Conservation (phyloP, 2,797 vertebrate genomes). For the Poeciliopsis infans region DNA sequence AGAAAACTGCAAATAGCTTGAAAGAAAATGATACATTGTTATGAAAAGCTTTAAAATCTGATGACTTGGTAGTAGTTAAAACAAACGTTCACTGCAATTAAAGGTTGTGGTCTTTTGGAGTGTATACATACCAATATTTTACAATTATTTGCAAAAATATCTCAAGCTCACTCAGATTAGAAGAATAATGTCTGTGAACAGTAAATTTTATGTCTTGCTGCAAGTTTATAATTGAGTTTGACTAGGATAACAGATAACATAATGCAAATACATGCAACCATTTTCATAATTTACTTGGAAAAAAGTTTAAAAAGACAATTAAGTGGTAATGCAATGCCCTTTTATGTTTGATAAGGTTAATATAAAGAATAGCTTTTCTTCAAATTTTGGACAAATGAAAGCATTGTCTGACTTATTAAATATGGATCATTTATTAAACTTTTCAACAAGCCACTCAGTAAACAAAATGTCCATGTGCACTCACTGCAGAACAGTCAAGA, state of each 20-base stretch:
- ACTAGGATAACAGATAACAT: neutral
- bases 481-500: constrained; percentile 40
- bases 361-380: neutral
- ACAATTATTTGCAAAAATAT: neutral
- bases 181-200: neutral
- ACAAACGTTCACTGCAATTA: neutral
- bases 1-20: neutral
- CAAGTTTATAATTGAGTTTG: neutral
- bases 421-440: constrained; percentile 64
- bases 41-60: neutral
- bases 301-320: neutral
- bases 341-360: neutral
- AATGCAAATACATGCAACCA: neutral
- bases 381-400: neutral
- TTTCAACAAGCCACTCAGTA: constrained; percentile 30
- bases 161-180: neutral
- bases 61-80: neutral
- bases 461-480: constrained; percentile 35
- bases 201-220: neutral
- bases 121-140: neutral
- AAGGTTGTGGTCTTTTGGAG: neutral
- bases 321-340: neutral
- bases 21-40: neutral
- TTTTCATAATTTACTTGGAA: neutral
- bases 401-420: constrained; percentile 25